Evolutionary conservation across 2,888 invertebrate species (phyloP).

Genomic region (Andrena hattorfiana): DNA sequence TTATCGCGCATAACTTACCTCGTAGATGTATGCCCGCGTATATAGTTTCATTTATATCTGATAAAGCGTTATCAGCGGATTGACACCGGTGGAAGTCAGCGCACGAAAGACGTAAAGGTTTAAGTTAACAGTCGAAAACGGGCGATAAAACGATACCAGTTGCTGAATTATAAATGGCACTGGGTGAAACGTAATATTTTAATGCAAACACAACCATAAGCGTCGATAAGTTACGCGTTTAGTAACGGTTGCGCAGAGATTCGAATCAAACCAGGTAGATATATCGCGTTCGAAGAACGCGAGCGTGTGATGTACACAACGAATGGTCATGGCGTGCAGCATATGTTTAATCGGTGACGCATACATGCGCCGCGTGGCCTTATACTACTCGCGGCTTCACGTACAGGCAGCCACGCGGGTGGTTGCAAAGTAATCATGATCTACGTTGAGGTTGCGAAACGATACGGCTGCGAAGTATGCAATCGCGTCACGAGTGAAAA

Average conservation of each 20-base stretch:
- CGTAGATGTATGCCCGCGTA: not conserved
- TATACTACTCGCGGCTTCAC: constrained; percentile 1
- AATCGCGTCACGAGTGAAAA: not conserved
- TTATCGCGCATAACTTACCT: not conserved
- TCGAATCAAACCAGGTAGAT: constrained; percentile 9
- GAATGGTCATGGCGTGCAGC: constrained; percentile 40
- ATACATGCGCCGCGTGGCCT: not conserved
- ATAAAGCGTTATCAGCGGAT: constrained; percentile 2
- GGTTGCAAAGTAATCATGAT: not conserved
- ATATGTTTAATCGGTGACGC: constrained; percentile 46
- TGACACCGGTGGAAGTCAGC: not conserved
- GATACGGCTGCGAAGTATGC: not conserved
- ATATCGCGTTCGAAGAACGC: constrained; percentile 5
- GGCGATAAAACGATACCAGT: not conserved
- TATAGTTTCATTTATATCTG: not conserved
- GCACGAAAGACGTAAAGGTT: not conserved
- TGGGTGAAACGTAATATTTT: not conserved
- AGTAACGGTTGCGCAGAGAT: not conserved
- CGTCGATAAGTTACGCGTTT: not conserved
- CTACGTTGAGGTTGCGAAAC: not conserved
- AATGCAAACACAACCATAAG: not conserved
- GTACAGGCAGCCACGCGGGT: not conserved
- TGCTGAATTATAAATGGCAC: not conserved
- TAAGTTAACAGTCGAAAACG: not conserved
- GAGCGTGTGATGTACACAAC: constrained; percentile 1